A percentile compares a stretch with the other conserved stretches of the same genome.
Evolutionary conservation across 2,797 vertebrate species (phyloP).

Genomic region (Danionella dracula): DNA sequence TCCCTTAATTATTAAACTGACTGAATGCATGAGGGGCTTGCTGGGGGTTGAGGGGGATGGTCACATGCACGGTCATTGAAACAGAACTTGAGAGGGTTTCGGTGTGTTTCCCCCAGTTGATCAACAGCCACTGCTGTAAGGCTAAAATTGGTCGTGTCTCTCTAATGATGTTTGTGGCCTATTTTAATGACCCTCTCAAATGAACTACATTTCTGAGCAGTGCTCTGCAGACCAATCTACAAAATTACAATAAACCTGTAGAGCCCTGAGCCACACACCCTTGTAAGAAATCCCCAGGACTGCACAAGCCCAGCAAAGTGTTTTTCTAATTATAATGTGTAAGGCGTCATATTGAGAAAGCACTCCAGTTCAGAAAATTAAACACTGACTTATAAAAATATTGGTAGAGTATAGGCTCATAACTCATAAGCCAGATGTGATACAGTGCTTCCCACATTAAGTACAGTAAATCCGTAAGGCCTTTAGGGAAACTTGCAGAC

Average conservation of each 20-base stretch:
- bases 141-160: constrained; percentile 39
- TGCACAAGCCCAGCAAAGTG: not conserved
- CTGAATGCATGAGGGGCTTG: not conserved
- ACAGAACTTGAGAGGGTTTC: constrained; percentile 20
- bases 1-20: constrained; percentile 29
- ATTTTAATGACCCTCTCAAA: constrained; percentile 44
- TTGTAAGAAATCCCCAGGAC: not conserved
- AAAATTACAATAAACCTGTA: constrained; percentile 19
- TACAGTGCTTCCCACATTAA: not conserved
- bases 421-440: not conserved
- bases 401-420: not conserved
- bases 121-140: constrained; percentile 43
- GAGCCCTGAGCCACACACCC: not conserved
- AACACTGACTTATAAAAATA: not conserved
- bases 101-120: constrained; percentile 32
- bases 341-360: not conserved
- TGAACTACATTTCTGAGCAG: constrained; percentile 37
- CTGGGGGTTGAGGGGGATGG: not conserved
- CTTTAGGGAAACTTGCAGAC: not conserved
- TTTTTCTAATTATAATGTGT: not conserved
- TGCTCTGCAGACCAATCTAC: constrained; percentile 8
- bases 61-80: not conserved
- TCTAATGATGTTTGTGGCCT: constrained; percentile 45
- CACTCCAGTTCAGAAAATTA: not conserved
- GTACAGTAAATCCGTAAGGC: not conserved